A percentile compares a stretch with the other conserved stretches of the same genome.
Conservation (phyloP, 2,113 vertebrate species). For the Plectropomus leopardus region DNA sequence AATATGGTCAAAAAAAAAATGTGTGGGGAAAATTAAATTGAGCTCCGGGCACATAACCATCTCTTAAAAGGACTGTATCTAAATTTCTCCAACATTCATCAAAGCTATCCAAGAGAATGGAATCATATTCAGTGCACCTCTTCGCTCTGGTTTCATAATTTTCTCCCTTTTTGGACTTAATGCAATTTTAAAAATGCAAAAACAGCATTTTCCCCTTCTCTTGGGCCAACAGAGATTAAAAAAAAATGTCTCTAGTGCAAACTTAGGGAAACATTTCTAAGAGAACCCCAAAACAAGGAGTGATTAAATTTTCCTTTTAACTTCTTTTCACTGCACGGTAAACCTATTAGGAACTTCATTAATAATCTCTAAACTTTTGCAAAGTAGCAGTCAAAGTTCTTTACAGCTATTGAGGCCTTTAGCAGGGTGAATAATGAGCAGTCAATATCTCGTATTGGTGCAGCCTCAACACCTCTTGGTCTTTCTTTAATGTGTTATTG, state of each 20-base stretch:
- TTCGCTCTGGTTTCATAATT: constrained; percentile 17
- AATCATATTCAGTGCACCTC: constrained; percentile 20
- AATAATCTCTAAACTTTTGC: constrained; percentile 43
- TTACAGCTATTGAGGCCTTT: constrained; percentile 14
- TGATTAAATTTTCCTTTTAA: constrained; percentile 48
- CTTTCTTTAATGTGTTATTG: constrained; percentile 41
- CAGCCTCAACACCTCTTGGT: constrained; percentile 35
- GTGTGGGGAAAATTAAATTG: constrained; percentile 47
- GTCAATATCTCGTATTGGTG: constrained; percentile 22
- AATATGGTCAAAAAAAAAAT: constrained; percentile 42
- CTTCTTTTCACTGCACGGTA: constrained; percentile 19
- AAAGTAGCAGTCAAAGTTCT: constrained; percentile 38
- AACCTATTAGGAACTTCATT: constrained; percentile 49
- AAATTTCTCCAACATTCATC: constrained; percentile 53
- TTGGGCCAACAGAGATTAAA: constrained; percentile 16
- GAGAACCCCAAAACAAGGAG: constrained; percentile 38
- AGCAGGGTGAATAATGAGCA: constrained; percentile 41
- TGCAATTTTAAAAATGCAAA: constrained; percentile 41
- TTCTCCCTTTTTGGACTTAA: constrained; percentile 36
- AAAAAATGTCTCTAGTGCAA: constrained; percentile 1
- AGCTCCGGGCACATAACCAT: constrained; percentile 54
- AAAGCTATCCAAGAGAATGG: constrained; percentile 46
- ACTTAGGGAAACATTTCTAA: constrained; percentile 36
- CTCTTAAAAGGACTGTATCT: constrained; percentile 32
- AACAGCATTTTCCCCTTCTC: constrained; percentile 28